Conservation (phyloP, 2,888 invertebrate genomes). For the Tenthredo livida region DNA sequence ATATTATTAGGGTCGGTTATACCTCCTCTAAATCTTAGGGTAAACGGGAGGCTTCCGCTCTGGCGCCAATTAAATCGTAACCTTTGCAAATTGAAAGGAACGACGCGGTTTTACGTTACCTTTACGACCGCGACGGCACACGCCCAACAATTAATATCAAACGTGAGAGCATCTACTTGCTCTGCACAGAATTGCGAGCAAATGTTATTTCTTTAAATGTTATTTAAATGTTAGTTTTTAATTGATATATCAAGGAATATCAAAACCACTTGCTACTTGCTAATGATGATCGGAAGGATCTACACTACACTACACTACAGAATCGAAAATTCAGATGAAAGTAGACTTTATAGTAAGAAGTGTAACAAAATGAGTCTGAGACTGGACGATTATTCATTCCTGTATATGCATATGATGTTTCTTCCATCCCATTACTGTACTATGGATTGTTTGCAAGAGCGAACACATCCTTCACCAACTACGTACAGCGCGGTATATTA, state of each 20-base stretch:
- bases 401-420: background rate
- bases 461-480: background rate
- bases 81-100: conserved; percentile 29
- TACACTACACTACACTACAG: background rate
- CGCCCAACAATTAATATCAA: conserved; percentile 25
- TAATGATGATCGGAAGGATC: background rate
- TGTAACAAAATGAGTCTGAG: background rate
- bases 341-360: background rate
- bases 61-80: conserved; percentile 43
- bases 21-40: conserved; percentile 41
- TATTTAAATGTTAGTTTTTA: background rate
- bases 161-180: background rate
- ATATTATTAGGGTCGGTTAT: conserved; percentile 37
- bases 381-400: conserved; percentile 15
- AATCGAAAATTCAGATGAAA: no score
- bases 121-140: conserved; percentile 33
- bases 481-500: background rate
- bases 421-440: background rate
- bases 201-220: background rate
- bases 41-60: conserved; percentile 34
- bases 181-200: background rate
- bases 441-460: conserved; percentile 11
- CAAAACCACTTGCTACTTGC: background rate
- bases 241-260: background rate
- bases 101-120: background rate